phyloP scores from a whole-genome alignment of 2,113 vertebrate species.

The Furnarius figulus region DNA sequence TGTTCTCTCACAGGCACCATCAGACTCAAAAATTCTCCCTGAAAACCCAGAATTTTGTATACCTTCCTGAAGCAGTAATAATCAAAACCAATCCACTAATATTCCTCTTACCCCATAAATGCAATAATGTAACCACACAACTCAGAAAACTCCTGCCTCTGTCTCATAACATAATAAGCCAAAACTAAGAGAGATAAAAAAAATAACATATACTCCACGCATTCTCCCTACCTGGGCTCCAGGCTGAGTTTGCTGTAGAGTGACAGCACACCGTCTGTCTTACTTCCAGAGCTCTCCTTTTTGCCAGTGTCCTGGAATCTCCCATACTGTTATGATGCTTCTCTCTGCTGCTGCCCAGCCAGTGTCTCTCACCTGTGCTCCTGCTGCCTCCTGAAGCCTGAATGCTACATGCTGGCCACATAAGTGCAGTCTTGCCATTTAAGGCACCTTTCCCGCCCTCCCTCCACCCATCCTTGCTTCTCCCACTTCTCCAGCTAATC shows the following conservation, averaged over 20 bases:
- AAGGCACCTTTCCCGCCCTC: not conserved
- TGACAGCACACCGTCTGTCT: not conserved
- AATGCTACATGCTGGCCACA: not conserved
- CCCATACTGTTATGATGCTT: slow-evolving; percentile 55
- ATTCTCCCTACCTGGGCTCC: slow-evolving; percentile 35
- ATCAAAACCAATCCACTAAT: not conserved
- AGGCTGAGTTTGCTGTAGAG: slow-evolving; percentile 43
- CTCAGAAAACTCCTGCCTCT: not conserved
- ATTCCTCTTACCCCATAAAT: not conserved
- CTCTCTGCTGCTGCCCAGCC: not conserved
- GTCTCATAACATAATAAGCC: not conserved
- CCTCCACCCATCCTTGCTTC: not conserved
- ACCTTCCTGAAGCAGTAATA: not conserved
- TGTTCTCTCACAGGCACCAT: not conserved
- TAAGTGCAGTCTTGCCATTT: not conserved
- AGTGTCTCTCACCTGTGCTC: not conserved
- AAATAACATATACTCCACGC: not conserved
- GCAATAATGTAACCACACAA: not conserved
- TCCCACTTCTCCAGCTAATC: not conserved
- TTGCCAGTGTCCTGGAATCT: not conserved
- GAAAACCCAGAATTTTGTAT: not conserved
- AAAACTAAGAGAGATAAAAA: not conserved
- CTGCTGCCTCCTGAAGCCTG: not conserved
- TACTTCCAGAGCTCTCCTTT: slow-evolving; percentile 28
- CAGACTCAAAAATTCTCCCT: not conserved